These are phyloP conservation scores for Microcebus jonahi DNA, from an alignment of 2,113 vertebrate species.

Conservation along the genomic window DNA sequence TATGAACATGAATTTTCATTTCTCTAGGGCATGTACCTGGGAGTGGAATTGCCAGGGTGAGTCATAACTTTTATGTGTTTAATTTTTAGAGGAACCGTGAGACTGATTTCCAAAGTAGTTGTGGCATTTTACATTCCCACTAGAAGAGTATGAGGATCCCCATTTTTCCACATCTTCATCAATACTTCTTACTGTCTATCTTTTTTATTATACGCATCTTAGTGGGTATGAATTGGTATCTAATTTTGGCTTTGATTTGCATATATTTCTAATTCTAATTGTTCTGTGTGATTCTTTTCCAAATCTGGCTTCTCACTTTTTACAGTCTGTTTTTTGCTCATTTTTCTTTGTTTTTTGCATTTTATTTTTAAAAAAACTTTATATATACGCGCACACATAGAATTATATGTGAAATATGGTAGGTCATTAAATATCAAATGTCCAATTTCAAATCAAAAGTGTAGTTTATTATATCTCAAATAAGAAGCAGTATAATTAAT, in stretches of 20 bases:
- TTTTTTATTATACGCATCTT: not conserved
- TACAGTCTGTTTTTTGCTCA: not conserved
- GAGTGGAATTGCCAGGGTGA: not conserved
- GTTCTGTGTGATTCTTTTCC: not conserved
- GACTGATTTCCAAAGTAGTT: not conserved
- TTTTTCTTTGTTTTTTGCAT: not conserved
- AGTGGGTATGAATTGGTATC: not conserved
- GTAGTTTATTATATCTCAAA: no score
- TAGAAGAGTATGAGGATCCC: not conserved
- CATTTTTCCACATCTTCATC: not conserved
- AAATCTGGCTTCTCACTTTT: not conserved
- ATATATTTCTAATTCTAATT: no score
- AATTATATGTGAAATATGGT: not conserved
- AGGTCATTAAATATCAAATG: no score
- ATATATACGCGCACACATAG: no score
- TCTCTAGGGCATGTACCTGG: not conserved
- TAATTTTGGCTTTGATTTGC: not conserved
- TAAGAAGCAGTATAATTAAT: no score
- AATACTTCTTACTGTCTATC: not conserved
- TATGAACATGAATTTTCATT: not conserved
- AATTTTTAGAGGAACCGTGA: no score
- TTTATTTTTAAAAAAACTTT: not conserved
- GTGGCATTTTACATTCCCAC: not conserved
- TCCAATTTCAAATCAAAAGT: no score
- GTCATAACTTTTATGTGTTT: not conserved